Evolutionary conservation across 2,113 vertebrate species (phyloP), one percentile per base, ranked within the genome.

Genomic region (Pterocles burchelli): DNA sequence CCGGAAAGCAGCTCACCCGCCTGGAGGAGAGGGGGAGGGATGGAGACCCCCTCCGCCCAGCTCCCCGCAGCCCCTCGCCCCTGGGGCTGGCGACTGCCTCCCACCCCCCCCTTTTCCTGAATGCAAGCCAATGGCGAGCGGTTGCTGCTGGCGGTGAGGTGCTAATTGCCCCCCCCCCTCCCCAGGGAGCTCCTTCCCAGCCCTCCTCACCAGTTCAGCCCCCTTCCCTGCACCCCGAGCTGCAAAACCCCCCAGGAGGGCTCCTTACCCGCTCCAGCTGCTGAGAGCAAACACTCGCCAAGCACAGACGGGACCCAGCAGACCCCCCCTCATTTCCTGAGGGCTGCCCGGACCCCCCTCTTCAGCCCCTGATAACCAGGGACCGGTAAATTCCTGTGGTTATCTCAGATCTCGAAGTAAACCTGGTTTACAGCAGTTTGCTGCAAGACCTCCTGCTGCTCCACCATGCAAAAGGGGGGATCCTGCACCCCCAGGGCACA

Each of bases 281-380:
- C 68, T 22, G 67, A 3, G 24, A 11, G 1, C 4, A 6, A 13
- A 43, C 46, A 2, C 31, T 22, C 4, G 0, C 13, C 11, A 13
- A 22, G 49, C 36, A 17, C 26, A 7, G 11, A 31, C 1, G 6
- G 45, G 45, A 41, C 41, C 21, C 7, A 2, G 10, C 11, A 34
- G 34, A 62, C 29, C 22, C 11, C 13, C 28, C 21, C 4, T 34
- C 15, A 7, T 13, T 31, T 8, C 58, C 66, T 4, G 3, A 26
- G 33, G 17, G 19, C 33, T 55, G 61, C 72, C 7, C 58, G 29
- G 10, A 12, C 0, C 43, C 4, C 18, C 22, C 73, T 28, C 76
- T 17, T 8, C 45, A 46, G 45, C 45, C 15, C 45, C 85, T 3
- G 29, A 9, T 29, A 33, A 65, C 21, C 6, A n/a, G 26, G 43